Evolutionary conservation across 2,113 vertebrate genomes (phyloP), one percentile per base, ranked within the genome.

Genomic region (Leiothrix lutea): DNA sequence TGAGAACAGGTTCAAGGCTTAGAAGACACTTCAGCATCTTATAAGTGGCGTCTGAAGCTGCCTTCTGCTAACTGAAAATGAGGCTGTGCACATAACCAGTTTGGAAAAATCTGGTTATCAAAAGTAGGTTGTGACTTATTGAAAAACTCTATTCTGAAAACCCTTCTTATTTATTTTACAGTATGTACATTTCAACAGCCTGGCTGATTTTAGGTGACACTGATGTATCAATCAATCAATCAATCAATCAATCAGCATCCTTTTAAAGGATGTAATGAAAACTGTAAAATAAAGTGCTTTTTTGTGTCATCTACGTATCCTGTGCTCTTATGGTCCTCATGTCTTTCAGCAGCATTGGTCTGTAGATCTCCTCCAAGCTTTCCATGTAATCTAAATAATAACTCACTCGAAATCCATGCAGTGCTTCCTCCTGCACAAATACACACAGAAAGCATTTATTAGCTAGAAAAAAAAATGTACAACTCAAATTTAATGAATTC

Each of bases 371-470:
- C 86, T 99, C 98, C 97, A 99, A 96, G 24, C 66, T 97, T 96
- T 98, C 96, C 99, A 99, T 99, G 95, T 98, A 99, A 78, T 98
- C 98, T 97, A 99, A 95, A 90, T 99, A 98, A 94, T 98, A 90
- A 61, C 98, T 97, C 90, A 99, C 97, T 94, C 92, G 98, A 98
- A 99, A 99, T 56, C 98, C 98, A 85, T 78, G 97, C 77, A 99
- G 98, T 22, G 99, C 98, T 98, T 99, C 99, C 97, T 99, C 99
- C 99, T 99, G 97, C 65, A 94, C 64, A 94, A 95, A 94, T 35
- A 94, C 15, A 95, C 5, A 96, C 0, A 74, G 80, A 75, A 82
- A n/a, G 83, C 24, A 47, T 33, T 75, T 77, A 65, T 89, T 91
- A 72, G n/a, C 19, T 56, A 54, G 36, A 23, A 29, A 73, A 61